Evolutionary conservation across 2,113 vertebrate species (phyloP), one percentile per base, ranked within the genome.

Genomic region (Sander vitreus): DNA sequence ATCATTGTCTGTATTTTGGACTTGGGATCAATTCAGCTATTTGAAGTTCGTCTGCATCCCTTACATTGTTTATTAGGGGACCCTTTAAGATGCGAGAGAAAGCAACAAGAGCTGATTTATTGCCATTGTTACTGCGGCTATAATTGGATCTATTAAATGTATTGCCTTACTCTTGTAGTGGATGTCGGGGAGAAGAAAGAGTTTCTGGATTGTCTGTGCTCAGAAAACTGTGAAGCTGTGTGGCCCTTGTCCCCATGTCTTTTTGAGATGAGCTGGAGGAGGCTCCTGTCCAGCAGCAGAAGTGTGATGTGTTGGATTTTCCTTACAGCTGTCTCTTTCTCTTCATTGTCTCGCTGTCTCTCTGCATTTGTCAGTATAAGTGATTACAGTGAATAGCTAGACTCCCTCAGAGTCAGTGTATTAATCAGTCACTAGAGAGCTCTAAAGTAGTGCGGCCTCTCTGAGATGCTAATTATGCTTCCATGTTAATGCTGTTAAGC

Each of bases 101-200:
- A 77, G 72, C 48, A 87, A 83, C 79, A 64, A 87, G 66, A 75
- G 53, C 72, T 81, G 76, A 91, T 89, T 79, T 78, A 80, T 71
- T 69, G 53, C 69, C 62, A 4, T 73, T 85, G 87, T 81, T 84
- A 73, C 74, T 39, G 62, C 19, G 25, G 53, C 51, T 91, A 27
- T 84, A 80, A 88, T 89, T 85, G 77, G 55, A 11, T 53, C 67
- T 50, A 75, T 90, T 85, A 72, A 81, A 87, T 84, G n/a, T 18
- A 76, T 73, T 76, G 65, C 55, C 53, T 70, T 73, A 76, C 72
- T 58, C 9, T 73, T 75, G 73, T 47, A 63, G 45, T 65, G 74
- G 80, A 71, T 75, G 39, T 43, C 0, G 12, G 19, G 39, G 57
- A 84, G 67, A 75, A 13, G 19, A 30, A 30, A 13, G 23, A 39